Conservation (phyloP, 1,140 invertebrate species). For the Drosophila nebulosa region DNA sequence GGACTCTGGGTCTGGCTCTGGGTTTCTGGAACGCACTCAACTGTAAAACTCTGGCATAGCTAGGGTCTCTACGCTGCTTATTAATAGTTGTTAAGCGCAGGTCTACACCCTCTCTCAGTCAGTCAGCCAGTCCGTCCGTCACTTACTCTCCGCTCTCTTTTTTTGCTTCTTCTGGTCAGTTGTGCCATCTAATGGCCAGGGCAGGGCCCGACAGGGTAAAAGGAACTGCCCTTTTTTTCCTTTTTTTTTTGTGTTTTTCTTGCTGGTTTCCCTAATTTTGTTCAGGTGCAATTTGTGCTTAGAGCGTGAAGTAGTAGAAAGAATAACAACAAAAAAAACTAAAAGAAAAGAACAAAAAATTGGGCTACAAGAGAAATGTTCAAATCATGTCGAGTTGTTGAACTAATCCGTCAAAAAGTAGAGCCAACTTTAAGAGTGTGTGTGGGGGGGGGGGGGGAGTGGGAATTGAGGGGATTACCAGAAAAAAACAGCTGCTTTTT, state of each 20-base stretch:
- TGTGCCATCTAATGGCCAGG: conserved; percentile 67
- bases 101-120: conserved; percentile 61
- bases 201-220: conserved; percentile 17
- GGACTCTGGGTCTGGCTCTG: conserved; percentile 15
- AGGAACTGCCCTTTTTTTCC: conserved; percentile 7
- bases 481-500: conserved; percentile 38
- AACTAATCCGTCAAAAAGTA: conserved; percentile 73
- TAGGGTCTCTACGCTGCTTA: conserved; percentile 40
- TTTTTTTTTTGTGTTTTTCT: not conserved
- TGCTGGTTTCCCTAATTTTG: conserved; percentile 60
- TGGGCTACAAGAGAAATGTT: conserved; percentile 44
- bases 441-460: not conserved
- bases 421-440: conserved; percentile 1
- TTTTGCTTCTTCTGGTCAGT: conserved; percentile 27
- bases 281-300: conserved; percentile 76
- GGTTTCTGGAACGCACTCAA: conserved; percentile 46
- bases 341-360: conserved; percentile 7
- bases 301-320: conserved; percentile 60
- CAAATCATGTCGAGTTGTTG: conserved; percentile 74
- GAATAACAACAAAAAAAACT: not conserved
- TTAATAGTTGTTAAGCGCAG: conserved; percentile 78
- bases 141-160: too few species aligned
- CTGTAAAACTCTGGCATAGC: conserved; percentile 49
- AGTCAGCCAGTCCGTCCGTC: conserved; percentile 6
- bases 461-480: conserved; percentile 59